Conservation (phyloP, 2,888 invertebrate genomes). For the Nowickia ferox region DNA sequence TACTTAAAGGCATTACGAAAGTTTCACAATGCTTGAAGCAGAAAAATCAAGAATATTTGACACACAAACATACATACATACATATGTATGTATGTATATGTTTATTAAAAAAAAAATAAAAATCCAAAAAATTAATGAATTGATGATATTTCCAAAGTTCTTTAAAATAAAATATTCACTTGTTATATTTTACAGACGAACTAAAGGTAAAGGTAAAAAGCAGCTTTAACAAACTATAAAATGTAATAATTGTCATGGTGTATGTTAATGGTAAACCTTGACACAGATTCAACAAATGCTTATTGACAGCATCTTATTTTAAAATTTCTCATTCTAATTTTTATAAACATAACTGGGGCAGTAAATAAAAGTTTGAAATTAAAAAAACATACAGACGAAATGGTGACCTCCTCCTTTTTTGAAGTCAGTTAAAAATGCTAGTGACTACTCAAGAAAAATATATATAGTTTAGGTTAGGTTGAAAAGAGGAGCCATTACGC, state of each 20-base stretch:
- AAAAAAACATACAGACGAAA: not conserved
- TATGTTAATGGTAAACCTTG: constrained; percentile 5
- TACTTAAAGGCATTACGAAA: constrained; percentile 27
- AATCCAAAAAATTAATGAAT: too few species aligned
- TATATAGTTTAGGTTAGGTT: not conserved
- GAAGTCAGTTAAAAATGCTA: not conserved
- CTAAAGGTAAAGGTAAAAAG: too few species aligned
- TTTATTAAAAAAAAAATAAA: not conserved
- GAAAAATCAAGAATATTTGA: not conserved
- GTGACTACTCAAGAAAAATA: not conserved
- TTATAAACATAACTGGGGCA: constrained; percentile 4
- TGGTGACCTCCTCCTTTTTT: not conserved
- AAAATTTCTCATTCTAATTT: constrained; percentile 6
- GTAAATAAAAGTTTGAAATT: not conserved
- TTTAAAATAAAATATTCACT: too few species aligned
- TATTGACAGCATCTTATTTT: not conserved
- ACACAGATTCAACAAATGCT: not conserved
- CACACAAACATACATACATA: not conserved
- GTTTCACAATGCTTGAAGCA: not conserved
- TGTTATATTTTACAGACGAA: too few species aligned
- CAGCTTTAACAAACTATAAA: too few species aligned
- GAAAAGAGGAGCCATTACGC: too few species aligned
- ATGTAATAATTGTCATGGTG: not conserved
- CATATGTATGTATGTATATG: too few species aligned
- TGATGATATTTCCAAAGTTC: too few species aligned